Conservation (phyloP, 1,140 invertebrate genomes). For the Gryllus bimaculatus region DNA sequence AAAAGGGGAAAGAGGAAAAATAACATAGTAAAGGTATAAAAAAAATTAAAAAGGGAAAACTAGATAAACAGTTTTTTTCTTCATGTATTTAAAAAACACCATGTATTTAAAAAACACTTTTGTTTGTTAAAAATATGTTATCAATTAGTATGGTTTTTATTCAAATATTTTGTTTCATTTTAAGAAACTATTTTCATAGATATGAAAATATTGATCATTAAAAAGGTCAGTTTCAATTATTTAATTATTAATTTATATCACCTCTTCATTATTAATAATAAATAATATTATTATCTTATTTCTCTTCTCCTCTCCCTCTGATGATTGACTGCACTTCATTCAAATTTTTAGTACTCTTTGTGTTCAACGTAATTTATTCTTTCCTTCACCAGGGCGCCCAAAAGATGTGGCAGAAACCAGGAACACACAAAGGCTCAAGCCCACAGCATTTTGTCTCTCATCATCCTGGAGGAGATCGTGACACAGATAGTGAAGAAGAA, state of each 20-base stretch:
- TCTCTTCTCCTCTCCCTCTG: not conserved
- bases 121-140: too few relatives aligned
- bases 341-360: not conserved
- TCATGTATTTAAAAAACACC: too few relatives aligned
- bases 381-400: constrained; percentile 33
- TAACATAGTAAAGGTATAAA: too few relatives aligned
- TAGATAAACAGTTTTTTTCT: too few relatives aligned
- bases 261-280: not conserved
- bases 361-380: not conserved
- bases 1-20: too few relatives aligned
- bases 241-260: not conserved
- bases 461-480: constrained; percentile 35
- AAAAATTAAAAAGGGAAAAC: too few relatives aligned
- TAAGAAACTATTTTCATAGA: too few relatives aligned
- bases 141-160: too few relatives aligned
- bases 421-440: constrained; percentile 30
- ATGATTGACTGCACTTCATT: not conserved
- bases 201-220: too few relatives aligned
- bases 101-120: too few relatives aligned
- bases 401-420: constrained; percentile 42
- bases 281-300: not conserved
- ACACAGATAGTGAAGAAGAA: constrained; percentile 20
- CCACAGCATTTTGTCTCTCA: constrained; percentile 33
- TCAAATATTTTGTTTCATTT: too few relatives aligned
- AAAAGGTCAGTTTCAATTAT: too few relatives aligned